Conservation (phyloP, 2,888 invertebrate genomes). For the Drosophila nigricruria region DNA sequence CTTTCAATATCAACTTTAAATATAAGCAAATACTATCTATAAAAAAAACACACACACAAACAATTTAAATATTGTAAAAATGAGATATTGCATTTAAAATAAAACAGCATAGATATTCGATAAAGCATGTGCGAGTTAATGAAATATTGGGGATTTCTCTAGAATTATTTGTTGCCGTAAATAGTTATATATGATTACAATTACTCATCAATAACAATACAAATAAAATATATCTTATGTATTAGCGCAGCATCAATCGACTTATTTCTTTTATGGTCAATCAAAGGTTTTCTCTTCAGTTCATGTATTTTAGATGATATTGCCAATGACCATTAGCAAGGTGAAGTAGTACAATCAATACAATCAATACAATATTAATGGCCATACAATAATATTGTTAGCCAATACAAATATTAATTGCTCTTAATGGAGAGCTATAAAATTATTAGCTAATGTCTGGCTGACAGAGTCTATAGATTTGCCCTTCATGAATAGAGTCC, state of each 20-base stretch:
- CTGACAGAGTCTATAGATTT: no score
- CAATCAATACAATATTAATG: no score
- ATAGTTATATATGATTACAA: neutral
- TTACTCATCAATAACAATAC: neutral
- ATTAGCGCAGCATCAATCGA: neutral
- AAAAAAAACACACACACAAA: constrained; percentile 20
- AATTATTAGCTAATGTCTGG: no score
- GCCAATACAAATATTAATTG: no score
- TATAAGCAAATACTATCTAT: constrained; percentile 48
- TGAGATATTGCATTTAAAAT: constrained; percentile 47
- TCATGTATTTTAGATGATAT: neutral
- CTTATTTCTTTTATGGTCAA: neutral
- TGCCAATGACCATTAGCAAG: no score
- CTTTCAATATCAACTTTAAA: constrained; percentile 65
- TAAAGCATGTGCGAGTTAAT: neutral
- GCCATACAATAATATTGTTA: no score
- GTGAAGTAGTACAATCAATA: no score
- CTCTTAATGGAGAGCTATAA: no score
- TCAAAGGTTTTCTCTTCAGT: no score
- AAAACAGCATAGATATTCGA: constrained; percentile 45
- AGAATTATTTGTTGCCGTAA: neutral
- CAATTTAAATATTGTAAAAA: constrained; percentile 49
- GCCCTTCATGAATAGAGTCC: no score
- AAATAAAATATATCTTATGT: neutral
- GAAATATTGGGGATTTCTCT: neutral